Evolutionary conservation across 2,888 invertebrate genomes (phyloP).

Genomic region (Euplexia lucipara): DNA sequence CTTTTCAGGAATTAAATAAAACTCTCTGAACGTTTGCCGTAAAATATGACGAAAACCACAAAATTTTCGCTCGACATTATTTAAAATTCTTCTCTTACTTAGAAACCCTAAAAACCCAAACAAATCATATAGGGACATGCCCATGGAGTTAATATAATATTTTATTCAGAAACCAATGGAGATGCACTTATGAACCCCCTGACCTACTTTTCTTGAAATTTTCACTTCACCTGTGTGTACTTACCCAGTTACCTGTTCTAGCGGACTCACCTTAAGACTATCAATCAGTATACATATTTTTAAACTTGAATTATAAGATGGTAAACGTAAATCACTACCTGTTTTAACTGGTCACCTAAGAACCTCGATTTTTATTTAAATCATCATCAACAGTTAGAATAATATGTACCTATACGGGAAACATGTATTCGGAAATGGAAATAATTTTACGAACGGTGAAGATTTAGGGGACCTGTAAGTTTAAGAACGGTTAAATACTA

Average conservation of each 20-base stretch:
- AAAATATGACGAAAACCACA: neutral
- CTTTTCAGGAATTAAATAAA: slow-evolving; percentile 9
- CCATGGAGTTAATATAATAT: neutral
- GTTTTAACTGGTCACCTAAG: slow-evolving; percentile 43
- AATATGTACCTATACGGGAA: slow-evolving; percentile 13
- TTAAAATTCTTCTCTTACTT: neutral
- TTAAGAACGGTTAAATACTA: neutral
- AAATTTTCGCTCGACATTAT: too few species aligned
- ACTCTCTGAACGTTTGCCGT: slow-evolving; percentile 1
- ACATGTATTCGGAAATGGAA: neutral
- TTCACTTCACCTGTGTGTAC: slow-evolving; percentile 6
- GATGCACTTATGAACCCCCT: slow-evolving; percentile 23
- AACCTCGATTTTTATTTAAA: slow-evolving; percentile 61
- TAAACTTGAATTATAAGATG: slow-evolving; percentile 22
- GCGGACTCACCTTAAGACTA: slow-evolving; percentile 1
- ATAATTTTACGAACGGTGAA: neutral
- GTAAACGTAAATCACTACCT: slow-evolving; percentile 46
- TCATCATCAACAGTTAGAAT: slow-evolving; percentile 29
- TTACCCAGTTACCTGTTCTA: slow-evolving; percentile 8
- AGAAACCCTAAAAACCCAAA: neutral
- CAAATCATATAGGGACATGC: neutral
- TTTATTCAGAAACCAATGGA: neutral
- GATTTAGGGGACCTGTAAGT: neutral
- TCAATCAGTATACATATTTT: slow-evolving; percentile 20
- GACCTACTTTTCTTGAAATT: slow-evolving; percentile 27